phyloP scores from a whole-genome alignment of 2,113 vertebrate species.

The Cyanoliseus patagonus region DNA sequence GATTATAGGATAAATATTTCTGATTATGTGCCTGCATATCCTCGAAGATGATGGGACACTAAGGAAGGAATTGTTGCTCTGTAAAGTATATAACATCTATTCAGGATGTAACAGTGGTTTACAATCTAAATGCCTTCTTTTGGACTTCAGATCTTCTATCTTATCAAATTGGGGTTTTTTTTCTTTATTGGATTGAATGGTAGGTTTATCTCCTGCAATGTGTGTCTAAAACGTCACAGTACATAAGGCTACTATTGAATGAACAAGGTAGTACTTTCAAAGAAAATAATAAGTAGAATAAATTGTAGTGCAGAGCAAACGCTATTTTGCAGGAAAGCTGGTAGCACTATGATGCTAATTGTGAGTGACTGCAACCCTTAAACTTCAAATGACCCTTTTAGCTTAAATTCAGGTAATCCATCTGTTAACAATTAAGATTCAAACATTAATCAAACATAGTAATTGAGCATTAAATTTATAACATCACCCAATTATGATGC shows the following conservation, averaged over 20 bases:
- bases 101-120: background rate
- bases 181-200: background rate
- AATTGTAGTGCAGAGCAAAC: background rate
- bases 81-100: background rate
- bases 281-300: background rate
- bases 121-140: background rate
- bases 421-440: background rate
- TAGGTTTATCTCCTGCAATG: background rate
- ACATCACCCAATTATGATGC: too few species aligned
- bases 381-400: background rate
- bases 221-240: background rate
- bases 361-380: background rate
- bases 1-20: background rate
- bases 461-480: background rate
- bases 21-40: background rate
- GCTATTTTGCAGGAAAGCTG: background rate
- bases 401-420: background rate
- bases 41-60: background rate
- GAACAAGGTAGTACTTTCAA: background rate
- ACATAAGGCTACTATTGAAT: fast-evolving
- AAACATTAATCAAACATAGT: background rate
- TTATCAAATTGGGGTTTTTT: background rate
- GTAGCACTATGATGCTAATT: background rate
- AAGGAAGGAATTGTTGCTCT: background rate
- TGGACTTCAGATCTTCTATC: background rate